These are phyloP conservation scores for Cirrhinus molitorella DNA, from an alignment of 2,797 vertebrate genomes.

Conservation along the genomic window DNA sequence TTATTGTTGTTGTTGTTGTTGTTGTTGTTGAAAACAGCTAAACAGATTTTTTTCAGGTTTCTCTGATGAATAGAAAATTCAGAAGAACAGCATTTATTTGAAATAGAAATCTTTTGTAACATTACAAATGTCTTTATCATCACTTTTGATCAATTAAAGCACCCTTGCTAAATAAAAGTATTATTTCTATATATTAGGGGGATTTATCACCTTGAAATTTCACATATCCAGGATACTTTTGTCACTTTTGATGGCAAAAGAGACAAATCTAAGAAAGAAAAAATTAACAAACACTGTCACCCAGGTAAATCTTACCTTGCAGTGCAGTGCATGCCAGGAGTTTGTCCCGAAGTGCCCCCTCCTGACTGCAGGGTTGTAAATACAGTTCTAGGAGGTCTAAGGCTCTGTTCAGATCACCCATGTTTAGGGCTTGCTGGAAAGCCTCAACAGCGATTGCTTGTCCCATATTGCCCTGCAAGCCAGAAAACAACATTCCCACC, in stretches of 20 bases:
- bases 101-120: too few relatives aligned
- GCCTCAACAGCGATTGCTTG: slow-evolving; percentile 79
- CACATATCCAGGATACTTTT: neutral
- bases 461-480: slow-evolving; percentile 80
- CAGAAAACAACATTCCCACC: slow-evolving; percentile 83
- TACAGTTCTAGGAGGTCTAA: slow-evolving; percentile 87
- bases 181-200: too few relatives aligned
- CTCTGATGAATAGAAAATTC: too few relatives aligned
- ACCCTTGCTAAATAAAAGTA: too few relatives aligned
- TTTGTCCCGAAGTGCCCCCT: slow-evolving; percentile 82
- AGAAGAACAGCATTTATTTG: too few relatives aligned
- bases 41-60: too few relatives aligned
- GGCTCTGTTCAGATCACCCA: slow-evolving; percentile 82
- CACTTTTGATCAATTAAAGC: too few relatives aligned
- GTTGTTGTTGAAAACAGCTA: too few relatives aligned
- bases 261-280: too few relatives aligned
- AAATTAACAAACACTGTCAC: neutral
- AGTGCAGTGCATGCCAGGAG: slow-evolving; percentile 87
- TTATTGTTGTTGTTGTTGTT: too few relatives aligned
- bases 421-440: slow-evolving; percentile 85
- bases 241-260: neutral
- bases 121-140: too few relatives aligned
- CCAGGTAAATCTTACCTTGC: slow-evolving; percentile 77
- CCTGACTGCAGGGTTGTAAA: slow-evolving; percentile 76
- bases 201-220: neutral